Percentiles rank a stretch among this genome's conserved stretches.
Evolutionary conservation across 2,888 invertebrate genomes (phyloP).

Genomic region (Drosophila fungiperda): DNA sequence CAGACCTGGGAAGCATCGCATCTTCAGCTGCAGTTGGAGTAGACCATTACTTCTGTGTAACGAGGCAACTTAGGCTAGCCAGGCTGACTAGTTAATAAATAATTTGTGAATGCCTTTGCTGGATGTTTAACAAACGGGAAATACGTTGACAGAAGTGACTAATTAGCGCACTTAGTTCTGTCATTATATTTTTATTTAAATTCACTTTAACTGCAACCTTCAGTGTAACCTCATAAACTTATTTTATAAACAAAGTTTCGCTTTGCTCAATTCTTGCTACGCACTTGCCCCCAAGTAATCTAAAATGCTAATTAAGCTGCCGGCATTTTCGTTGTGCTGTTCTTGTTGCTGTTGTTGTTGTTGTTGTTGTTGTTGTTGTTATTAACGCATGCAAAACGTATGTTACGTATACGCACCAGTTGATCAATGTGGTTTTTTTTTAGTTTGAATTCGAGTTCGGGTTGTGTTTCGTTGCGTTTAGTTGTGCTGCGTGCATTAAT

Average conservation of each 20-base stretch:
- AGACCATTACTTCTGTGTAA: not conserved
- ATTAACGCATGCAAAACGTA: constrained; percentile 66
- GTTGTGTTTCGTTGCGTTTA: constrained; percentile 32
- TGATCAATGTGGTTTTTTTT: constrained; percentile 41
- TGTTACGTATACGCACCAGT: constrained; percentile 69
- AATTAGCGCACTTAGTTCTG: constrained; percentile 53
- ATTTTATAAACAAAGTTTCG: constrained; percentile 32
- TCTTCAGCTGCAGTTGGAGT: not conserved
- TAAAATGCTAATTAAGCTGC: constrained; percentile 83
- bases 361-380: constrained; percentile 37
- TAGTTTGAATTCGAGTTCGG: constrained; percentile 31
- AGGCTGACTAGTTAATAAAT: constrained; percentile 67
- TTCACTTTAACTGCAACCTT: constrained; percentile 60
- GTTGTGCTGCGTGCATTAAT: constrained; percentile 71
- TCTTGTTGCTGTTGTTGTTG: constrained; percentile 29
- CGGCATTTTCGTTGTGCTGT: constrained; percentile 59
- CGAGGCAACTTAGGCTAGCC: not conserved
- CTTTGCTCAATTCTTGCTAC: constrained; percentile 58
- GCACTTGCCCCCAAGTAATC: constrained; percentile 70
- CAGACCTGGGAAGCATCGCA: constrained; percentile 44
- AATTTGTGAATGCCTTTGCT: constrained; percentile 44
- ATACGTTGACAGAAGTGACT: constrained; percentile 45
- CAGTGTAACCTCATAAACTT: constrained; percentile 65
- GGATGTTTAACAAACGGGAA: constrained; percentile 63
- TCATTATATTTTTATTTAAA: constrained; percentile 47